phyloP scores from a whole-genome alignment of 2,888 invertebrate genomes.

The Dasypolia templi region DNA sequence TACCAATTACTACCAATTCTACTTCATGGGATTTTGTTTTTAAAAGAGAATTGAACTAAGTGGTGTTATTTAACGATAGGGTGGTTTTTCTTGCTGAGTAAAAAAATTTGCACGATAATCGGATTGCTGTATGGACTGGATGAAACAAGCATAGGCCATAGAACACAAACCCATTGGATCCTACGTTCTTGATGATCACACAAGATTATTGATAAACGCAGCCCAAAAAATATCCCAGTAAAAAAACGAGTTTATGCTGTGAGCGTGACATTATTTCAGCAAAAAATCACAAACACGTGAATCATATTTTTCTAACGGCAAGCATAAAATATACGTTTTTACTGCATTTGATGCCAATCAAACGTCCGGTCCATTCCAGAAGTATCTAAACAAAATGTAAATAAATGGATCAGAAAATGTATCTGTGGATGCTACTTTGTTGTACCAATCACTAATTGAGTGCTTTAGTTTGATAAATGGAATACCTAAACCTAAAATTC shows the following conservation, averaged over 20 bases:
- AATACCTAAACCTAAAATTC: too few relatives aligned
- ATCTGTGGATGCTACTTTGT: too few relatives aligned
- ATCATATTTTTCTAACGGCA: background rate
- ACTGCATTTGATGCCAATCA: too few relatives aligned
- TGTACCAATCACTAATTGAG: too few relatives aligned
- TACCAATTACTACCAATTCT: conserved; percentile 40
- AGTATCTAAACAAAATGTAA: too few relatives aligned
- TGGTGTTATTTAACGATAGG: background rate
- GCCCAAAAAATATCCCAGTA: background rate
- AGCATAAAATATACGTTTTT: too few relatives aligned
- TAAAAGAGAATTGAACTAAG: background rate
- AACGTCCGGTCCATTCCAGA: too few relatives aligned
- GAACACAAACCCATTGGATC: background rate
- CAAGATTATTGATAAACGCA: background rate
- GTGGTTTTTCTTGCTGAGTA: background rate
- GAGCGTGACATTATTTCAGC: background rate
- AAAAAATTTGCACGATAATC: background rate
- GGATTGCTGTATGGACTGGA: background rate
- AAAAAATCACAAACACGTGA: background rate
- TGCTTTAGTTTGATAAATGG: too few relatives aligned
- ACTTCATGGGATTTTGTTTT: conserved; percentile 1
- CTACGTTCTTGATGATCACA: background rate
- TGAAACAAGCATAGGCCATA: background rate
- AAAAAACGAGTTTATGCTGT: background rate
- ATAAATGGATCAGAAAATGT: too few relatives aligned